phyloP scores from a whole-genome alignment of 2,113 vertebrate species.

The Notechis scutatus region DNA sequence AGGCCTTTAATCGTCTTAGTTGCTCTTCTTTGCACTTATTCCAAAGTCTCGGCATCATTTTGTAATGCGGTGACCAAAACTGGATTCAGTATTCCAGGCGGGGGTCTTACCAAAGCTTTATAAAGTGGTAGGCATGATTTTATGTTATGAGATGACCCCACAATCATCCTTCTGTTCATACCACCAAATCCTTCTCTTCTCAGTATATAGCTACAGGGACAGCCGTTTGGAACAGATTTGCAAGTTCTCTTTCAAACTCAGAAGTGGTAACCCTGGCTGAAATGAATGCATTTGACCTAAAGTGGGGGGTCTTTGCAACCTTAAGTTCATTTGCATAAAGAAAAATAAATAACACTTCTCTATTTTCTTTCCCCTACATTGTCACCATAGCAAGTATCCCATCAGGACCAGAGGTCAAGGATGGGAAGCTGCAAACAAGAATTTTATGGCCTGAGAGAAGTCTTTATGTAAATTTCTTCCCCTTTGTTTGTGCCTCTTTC shows the following conservation, averaged over 20 bases:
- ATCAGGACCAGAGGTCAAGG: neutral
- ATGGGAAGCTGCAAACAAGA: neutral
- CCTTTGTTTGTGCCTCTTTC: neutral
- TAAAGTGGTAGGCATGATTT: too few relatives aligned
- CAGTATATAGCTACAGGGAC: neutral
- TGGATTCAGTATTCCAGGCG: too few relatives aligned
- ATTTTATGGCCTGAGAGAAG: neutral
- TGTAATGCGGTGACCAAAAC: too few relatives aligned
- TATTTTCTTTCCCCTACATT: too few relatives aligned
- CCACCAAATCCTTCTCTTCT: neutral
- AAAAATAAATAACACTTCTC: neutral
- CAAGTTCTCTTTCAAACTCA: neutral
- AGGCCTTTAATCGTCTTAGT: too few relatives aligned
- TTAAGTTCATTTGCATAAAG: neutral
- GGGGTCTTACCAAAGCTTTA: too few relatives aligned
- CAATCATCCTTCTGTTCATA: neutral
- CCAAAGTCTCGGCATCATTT: too few relatives aligned
- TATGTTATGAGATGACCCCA: neutral
- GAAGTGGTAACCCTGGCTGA: neutral
- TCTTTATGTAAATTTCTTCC: neutral
- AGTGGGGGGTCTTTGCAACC: neutral
- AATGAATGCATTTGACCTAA: neutral
- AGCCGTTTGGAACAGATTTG: neutral
- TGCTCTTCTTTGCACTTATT: too few relatives aligned
- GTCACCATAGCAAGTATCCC: neutral